phyloP scores from a whole-genome alignment of 37 sponge, comb jelly and placozoan genomes.

The Oopsacas minuta region DNA sequence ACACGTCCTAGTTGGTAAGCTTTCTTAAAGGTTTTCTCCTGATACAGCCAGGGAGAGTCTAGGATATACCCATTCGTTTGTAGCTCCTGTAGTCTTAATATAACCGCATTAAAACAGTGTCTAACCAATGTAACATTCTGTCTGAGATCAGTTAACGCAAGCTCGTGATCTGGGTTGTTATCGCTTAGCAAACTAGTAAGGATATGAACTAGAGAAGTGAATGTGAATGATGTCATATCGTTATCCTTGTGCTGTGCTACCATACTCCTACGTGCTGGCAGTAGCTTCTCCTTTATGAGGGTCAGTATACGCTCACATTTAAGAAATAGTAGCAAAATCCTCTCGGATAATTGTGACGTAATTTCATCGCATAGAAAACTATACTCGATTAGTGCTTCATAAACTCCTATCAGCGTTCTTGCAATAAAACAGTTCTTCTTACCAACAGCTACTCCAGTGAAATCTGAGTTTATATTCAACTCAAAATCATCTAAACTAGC shows the following conservation, averaged over 20 bases:
- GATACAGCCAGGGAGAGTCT: constrained; percentile 6
- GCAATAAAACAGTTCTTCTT: neutral
- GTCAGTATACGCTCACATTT: neutral
- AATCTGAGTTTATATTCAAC: neutral
- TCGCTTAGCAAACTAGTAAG: neutral
- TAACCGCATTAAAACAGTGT: neutral
- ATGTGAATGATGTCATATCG: neutral
- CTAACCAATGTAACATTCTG: neutral
- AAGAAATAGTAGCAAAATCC: neutral
- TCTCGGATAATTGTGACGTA: neutral
- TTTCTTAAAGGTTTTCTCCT: constrained; percentile 10
- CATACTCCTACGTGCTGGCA: neutral
- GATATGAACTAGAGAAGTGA: neutral
- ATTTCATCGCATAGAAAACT: constrained; percentile 1
- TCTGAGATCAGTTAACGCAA: neutral
- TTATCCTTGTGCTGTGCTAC: neutral
- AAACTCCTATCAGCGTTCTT: neutral
- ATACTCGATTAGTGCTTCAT: constrained; percentile 5
- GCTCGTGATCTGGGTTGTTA: constrained; percentile 1
- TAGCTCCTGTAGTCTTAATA: neutral
- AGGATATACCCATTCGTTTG: neutral
- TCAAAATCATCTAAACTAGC: constrained; percentile 17
- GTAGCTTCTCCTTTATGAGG: neutral
- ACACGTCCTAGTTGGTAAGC: constrained; percentile 10
- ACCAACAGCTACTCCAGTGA: neutral